Percentiles rank a stretch among this genome's conserved stretches.
These are phyloP conservation scores for Nipponia nippon DNA, from an alignment of 2,113 vertebrate species.

Conservation along the genomic window DNA sequence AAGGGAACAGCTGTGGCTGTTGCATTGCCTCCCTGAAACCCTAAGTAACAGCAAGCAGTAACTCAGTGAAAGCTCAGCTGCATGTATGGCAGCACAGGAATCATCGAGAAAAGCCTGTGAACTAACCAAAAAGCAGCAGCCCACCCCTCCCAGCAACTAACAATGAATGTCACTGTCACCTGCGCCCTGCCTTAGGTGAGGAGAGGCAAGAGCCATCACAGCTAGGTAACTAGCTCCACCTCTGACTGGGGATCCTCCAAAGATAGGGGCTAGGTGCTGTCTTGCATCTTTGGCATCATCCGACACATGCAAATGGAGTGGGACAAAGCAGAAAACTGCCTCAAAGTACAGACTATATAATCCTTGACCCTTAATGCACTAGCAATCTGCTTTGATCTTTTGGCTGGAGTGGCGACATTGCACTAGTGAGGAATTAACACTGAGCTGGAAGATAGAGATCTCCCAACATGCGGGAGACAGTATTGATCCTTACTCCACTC, in stretches of 20 bases:
- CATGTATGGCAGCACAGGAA: neutral
- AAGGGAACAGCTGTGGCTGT: neutral
- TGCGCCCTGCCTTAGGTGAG: neutral
- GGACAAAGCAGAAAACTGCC: neutral
- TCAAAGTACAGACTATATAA: neutral
- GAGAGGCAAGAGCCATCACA: neutral
- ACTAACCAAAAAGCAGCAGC: neutral
- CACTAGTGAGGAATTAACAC: neutral
- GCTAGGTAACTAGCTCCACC: neutral
- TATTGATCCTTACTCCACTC: neutral
- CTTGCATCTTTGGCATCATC: neutral
- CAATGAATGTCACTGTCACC: neutral
- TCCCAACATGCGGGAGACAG: neutral
- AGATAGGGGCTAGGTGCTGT: fast-evolving
- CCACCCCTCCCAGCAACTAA: neutral
- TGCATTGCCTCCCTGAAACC: neutral
- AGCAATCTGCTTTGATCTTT: neutral
- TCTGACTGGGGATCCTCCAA: neutral
- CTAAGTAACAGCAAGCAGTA: neutral
- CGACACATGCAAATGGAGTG: neutral
- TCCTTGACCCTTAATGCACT: neutral
- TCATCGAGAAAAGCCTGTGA: neutral
- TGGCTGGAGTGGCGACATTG: neutral
- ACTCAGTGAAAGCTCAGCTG: neutral
- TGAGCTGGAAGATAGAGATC: neutral